Base-by-base conservation (phyloP, 1,140 invertebrate genomes). In the Hycleus phaleratus region DNA sequence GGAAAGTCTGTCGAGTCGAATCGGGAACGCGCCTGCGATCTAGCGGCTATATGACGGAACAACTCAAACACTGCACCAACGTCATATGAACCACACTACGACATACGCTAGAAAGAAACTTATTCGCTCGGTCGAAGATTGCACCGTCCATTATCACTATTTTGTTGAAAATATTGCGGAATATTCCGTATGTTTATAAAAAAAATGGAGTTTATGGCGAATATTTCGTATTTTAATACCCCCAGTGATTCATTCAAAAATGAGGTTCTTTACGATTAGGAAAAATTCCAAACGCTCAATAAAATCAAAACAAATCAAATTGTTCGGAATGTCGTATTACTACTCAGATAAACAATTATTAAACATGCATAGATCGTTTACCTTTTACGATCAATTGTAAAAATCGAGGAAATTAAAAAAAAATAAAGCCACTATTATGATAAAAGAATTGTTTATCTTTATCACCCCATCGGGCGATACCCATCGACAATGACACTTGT, bases 1-100 rank as follows among this genome's bases (percentile, higher is more conserved):
- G 60, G 53, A 49, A 48, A 59, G 46, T 60, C 63, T 11, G 61
- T 61, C 71, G 67, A 67, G 62, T 64, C 40, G 51, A 63, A 68
- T 68, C 65, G 61, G 56, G 67, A 66, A 73, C 62, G 72, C 71
- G 71, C 71, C 68, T 70, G 72, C 72, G 68, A 70, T 72, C 71
- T 72, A 71, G 66, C 71, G 72, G 65, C 63, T 45, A 50, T 45
- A 38, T 45, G 51, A 32, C 32, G 32, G 32, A 32, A 32, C 32
- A 32, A 32, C 32, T 42, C 9, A 8, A 45, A 54, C 44, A 54
- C 39, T 45, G 43, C 18, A 54, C 43, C 32, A 43, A 45, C 38
- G 10, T 6, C 10, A 26, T 48, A 43, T 46, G 51, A 26, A 10
- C 2, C 4, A 18, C 56, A 9, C 58, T 32, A 46, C 40, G 58